These are phyloP conservation scores for Apogon talboti DNA, from an alignment of 2,797 vertebrate genomes.

Conservation along the genomic window DNA sequence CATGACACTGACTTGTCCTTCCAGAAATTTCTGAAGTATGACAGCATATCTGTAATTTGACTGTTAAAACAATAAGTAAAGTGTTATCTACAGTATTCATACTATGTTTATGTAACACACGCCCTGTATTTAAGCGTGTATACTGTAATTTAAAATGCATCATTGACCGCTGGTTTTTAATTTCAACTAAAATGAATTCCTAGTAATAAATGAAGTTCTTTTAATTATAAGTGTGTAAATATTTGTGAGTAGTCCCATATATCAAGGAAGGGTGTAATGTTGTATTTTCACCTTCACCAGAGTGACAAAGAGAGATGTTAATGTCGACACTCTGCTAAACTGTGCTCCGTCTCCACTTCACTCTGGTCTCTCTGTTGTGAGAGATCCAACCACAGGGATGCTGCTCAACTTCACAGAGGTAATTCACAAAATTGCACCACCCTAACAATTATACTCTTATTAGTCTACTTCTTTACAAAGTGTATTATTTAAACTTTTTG, in stretches of 20 bases:
- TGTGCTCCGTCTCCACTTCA: slow-evolving; percentile 82
- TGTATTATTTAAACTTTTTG: not conserved
- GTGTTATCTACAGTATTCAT: no score
- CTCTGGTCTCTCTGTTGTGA: slow-evolving; percentile 88
- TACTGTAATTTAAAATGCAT: not conserved
- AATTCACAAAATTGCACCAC: not conserved
- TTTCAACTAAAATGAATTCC: no score
- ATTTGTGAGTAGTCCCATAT: not conserved
- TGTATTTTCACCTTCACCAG: slow-evolving; percentile 65
- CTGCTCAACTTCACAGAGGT: slow-evolving; percentile 92
- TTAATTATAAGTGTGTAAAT: not conserved
- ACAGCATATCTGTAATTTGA: not conserved
- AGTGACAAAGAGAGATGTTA: slow-evolving; percentile 74
- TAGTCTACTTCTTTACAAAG: not conserved
- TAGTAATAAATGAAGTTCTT: no score
- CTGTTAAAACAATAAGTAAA: not conserved
- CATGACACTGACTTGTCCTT: slow-evolving; percentile 89
- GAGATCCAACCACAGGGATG: slow-evolving; percentile 92
- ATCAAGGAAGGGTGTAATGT: slow-evolving; percentile 3
- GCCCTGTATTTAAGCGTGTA: not conserved
- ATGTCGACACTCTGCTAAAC: slow-evolving; percentile 84
- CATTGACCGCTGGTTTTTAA: not conserved
- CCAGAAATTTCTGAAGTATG: slow-evolving; percentile 87
- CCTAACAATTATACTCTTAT: not conserved
- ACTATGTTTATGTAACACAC: not conserved